These are phyloP conservation scores for Copidosoma aretas DNA, from an alignment of 2,888 invertebrate genomes.

Conservation along the genomic window DNA sequence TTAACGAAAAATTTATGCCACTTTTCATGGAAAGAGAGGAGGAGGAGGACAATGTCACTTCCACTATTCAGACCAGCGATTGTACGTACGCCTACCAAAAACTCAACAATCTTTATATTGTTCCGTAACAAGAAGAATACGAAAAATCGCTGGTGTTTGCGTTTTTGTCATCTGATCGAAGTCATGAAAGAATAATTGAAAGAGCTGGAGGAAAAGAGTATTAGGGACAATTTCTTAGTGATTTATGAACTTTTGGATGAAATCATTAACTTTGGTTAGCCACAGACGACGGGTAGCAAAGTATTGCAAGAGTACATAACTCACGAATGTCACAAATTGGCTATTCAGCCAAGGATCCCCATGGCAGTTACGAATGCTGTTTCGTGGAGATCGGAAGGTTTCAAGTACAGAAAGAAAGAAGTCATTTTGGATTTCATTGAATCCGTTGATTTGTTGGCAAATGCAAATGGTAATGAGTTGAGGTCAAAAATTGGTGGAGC, in stretches of 20 bases:
- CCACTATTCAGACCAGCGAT: constrained; percentile 86
- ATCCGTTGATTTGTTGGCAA: constrained; percentile 93
- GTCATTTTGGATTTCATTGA: constrained; percentile 99
- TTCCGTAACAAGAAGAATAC: constrained; percentile 98
- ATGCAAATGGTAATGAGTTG: constrained; percentile 95
- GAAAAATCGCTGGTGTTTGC: constrained; percentile 95
- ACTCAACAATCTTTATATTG: constrained; percentile 96
- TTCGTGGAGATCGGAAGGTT: constrained; percentile 97
- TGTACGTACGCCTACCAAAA: constrained; percentile 96
- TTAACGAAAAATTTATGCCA: constrained; percentile 98
- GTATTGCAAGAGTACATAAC: constrained; percentile 98
- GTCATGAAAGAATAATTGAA: constrained; percentile 98
- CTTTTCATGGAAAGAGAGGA: constrained; percentile 59
- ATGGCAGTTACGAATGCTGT: constrained; percentile 99
- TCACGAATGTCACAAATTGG: constrained; percentile 96
- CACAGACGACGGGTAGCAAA: constrained; percentile 74
- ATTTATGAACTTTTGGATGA: constrained; percentile 98
- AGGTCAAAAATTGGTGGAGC: constrained; percentile 98
- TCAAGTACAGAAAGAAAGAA: constrained; percentile 98
- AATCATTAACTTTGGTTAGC: constrained; percentile 87
- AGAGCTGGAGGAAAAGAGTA: constrained; percentile 97
- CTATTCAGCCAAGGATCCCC: constrained; percentile 94
- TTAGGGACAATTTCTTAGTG: constrained; percentile 98
- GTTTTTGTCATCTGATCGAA: constrained; percentile 95
- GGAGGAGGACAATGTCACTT: constrained; percentile 84